phyloP scores from a whole-genome alignment of 92 coral and sea anemone genomes.

The Isaurus tuberculatus region DNA sequence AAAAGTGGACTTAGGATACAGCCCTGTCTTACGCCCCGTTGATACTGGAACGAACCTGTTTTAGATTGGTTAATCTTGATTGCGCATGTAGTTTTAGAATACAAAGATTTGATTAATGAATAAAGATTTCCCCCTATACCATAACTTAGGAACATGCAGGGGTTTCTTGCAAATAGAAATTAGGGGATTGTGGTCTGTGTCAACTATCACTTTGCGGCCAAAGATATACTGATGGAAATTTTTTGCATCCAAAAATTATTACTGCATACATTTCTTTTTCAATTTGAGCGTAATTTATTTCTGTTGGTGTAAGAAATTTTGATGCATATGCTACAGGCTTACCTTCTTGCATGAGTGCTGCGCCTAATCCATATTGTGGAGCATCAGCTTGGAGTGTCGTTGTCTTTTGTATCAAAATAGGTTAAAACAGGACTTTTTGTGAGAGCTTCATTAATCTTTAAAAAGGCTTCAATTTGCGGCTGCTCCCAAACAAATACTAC shows the following conservation, averaged over 20 bases:
- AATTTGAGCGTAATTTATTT: conserved; percentile 13
- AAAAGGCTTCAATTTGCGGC: not conserved
- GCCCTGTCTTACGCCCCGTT: no score
- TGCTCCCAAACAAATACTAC: not conserved
- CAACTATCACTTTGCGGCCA: conserved; percentile 7
- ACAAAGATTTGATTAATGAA: no score
- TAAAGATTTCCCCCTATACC: no score
- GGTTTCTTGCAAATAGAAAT: no score
- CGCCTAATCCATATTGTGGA: not conserved
- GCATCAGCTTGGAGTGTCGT: conserved; percentile 11
- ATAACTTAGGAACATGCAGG: no score
- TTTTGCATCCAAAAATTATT: not conserved
- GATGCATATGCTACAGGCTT: conserved; percentile 31
- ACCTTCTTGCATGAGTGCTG: conserved; percentile 18
- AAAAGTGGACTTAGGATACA: no score
- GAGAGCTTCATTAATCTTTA: not conserved
- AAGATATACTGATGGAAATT: conserved; percentile 17
- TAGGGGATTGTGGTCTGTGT: conserved; percentile 16
- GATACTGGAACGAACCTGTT: no score
- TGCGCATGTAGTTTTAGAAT: no score
- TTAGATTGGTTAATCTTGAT: no score
- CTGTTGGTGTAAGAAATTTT: conserved; percentile 1
- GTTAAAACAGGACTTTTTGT: not conserved
- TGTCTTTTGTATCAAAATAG: not conserved
- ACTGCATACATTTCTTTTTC: conserved; percentile 27